Conservation (phyloP, 2,113 vertebrate genomes). For the Dipodomys spectabilis region DNA sequence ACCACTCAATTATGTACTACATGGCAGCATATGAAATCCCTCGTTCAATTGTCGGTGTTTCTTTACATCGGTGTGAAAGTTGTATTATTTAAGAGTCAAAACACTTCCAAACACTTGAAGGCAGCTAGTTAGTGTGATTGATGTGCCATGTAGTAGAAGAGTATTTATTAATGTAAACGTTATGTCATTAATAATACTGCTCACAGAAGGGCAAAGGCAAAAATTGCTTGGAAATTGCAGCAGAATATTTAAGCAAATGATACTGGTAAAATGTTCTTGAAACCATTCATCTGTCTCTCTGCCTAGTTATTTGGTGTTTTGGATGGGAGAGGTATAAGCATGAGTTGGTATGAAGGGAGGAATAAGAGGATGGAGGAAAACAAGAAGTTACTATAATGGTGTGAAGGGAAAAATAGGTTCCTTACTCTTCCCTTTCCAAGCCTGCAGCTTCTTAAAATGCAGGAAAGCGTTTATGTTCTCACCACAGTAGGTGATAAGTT, state of each 20-base stretch:
- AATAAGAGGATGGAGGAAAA: background rate
- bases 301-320: background rate
- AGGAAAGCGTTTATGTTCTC: background rate
- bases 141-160: background rate
- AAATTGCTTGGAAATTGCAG: background rate
- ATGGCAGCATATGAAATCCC: slow-evolving; percentile 6
- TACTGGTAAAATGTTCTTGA: background rate
- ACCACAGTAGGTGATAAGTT: accelerated
- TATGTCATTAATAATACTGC: background rate
- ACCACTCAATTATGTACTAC: background rate
- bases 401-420: background rate
- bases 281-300: background rate
- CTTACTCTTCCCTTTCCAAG: background rate
- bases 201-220: background rate
- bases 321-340: background rate
- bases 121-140: background rate
- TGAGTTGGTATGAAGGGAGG: background rate
- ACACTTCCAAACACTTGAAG: slow-evolving; percentile 47
- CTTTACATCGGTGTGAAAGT: slow-evolving; percentile 44
- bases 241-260: background rate
- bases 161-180: background rate
- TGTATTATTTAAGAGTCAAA: slow-evolving; percentile 44
- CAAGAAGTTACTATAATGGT: background rate
- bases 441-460: background rate
- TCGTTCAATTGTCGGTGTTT: background rate